These are phyloP conservation scores for Brachionus sp. DNA, from an alignment of 1,140 invertebrate genomes.

Conservation along the genomic window DNA sequence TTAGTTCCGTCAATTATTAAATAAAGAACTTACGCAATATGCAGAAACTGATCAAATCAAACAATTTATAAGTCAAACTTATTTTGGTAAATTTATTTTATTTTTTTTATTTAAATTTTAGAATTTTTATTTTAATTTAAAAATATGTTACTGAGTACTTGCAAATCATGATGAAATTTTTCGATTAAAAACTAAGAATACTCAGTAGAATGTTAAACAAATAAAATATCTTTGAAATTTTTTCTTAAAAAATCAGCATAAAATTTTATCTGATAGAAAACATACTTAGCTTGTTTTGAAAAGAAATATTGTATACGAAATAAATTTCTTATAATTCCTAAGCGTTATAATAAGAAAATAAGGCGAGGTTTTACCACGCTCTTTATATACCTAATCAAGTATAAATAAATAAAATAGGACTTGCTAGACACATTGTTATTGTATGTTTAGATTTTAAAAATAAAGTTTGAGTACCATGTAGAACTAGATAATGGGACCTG, in stretches of 20 bases:
- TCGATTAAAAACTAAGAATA: not conserved
- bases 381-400: not conserved
- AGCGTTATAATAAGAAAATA: not conserved
- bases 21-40: conserved; percentile 97
- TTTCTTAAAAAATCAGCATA: not conserved
- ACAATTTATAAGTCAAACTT: conserved; percentile 96
- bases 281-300: not conserved
- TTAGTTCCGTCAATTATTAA: conserved; percentile 98
- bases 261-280: not conserved
- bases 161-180: not conserved
- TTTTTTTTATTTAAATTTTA: conserved; percentile 47
- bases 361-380: not conserved
- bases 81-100: conserved; percentile 75
- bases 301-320: conserved; percentile 32
- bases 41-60: conserved; percentile 98
- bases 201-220: not conserved
- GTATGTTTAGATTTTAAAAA: not conserved
- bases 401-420: not conserved
- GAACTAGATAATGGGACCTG: not conserved
- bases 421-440: not conserved
- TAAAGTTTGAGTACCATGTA: not conserved
- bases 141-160: not conserved
- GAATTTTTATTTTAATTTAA: not conserved
- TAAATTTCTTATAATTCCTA: conserved; percentile 29
- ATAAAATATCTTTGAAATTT: conserved; percentile 20